Conservation (phyloP, 2,797 vertebrate genomes). For the Spondyliosoma cantharus region DNA sequence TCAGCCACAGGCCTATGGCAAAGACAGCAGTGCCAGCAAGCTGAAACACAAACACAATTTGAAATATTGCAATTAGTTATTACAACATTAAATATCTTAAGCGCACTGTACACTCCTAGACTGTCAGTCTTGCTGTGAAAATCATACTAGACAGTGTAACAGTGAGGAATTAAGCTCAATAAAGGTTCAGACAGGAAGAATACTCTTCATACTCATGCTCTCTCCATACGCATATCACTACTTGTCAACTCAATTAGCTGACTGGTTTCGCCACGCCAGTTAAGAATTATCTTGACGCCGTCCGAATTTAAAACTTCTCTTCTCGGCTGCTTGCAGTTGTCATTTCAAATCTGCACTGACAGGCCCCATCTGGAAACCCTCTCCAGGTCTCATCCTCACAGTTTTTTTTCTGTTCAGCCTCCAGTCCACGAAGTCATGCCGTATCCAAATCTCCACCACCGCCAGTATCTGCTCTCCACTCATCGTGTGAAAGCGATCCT, state of each 20-base stretch:
- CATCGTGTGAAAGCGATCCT: background rate
- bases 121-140: background rate
- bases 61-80: background rate
- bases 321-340: constrained; percentile 13
- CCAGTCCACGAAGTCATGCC: constrained; percentile 3
- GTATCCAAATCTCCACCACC: background rate
- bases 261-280: background rate
- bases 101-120: background rate
- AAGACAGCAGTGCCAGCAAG: constrained; percentile 94
- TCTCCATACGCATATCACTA: background rate
- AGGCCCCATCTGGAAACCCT: constrained; percentile 14
- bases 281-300: background rate
- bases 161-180: background rate
- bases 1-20: constrained; percentile 93
- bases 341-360: constrained; percentile 27
- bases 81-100: background rate
- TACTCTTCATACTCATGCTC: background rate
- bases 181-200: background rate
- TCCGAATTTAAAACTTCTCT: constrained; percentile 9
- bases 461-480: background rate
- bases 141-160: background rate
- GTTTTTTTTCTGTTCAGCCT: background rate
- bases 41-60: constrained; percentile 76
- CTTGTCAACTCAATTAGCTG: constrained; percentile 1
- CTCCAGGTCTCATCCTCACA: background rate